Evolutionary conservation across 2,113 vertebrate genomes (phyloP), one percentile per base, ranked within the genome.

Genomic region (Tichodroma muraria): DNA sequence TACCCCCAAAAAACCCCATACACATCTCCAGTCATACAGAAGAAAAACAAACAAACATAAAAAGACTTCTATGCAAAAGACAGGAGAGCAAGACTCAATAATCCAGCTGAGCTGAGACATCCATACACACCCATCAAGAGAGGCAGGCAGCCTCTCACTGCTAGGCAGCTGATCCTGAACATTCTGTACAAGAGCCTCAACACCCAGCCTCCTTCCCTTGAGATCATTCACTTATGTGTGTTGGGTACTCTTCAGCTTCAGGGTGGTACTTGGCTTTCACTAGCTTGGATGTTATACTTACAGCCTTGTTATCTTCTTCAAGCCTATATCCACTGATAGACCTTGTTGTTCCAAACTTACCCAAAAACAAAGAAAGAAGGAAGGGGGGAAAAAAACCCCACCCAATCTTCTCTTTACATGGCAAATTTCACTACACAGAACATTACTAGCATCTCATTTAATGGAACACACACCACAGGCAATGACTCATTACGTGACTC

Each of bases 51-150:
- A 23, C 38, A 82, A 79, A 88, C 47, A 38, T 15, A 50, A 63
- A 71, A 18, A 57, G 24, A 40, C 9, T 80, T 80, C 50, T 28
- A 31, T 12, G 30, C 15, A 76, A 61, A 4, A 52, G 11, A 45
- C 0, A 1, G 11, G 12, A 81, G 47, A 88, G 45, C 13, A 73
- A 81, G 56, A 45, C 18, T 20, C 33, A 14, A 8, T 2, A 15
- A 61, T 28, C 6, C 75, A 75, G 22, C 44, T 54, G 52, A 63
- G 47, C 49, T 4, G 8, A 81, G 28, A 78, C 25, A 61, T 10
- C 27, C 60, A 72, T 1, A 38, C 6, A 9, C 0, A 0, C 9
- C 19, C 16, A 33, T 8, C 13, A 56, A 17, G 37, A 80, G 10
- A 60, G 18, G 47, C 28, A 61, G 19, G 7, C 45, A 23, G 64